Evolutionary conservation across 2,888 invertebrate species (phyloP).

Genomic region (Apotomis capreana): DNA sequence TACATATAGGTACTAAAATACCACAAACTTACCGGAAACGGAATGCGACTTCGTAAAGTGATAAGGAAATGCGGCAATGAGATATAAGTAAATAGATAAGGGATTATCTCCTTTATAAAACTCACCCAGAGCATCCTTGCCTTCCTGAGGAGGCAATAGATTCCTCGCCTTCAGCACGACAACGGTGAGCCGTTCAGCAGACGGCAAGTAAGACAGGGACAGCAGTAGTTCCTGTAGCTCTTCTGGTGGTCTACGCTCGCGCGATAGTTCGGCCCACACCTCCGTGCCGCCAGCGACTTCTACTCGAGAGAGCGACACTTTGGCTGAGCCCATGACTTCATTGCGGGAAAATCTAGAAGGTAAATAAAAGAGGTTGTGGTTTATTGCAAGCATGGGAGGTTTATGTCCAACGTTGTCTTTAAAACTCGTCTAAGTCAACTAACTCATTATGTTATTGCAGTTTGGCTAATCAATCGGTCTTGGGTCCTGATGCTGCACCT

Average conservation of each 20-base stretch:
- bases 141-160: constrained; percentile 87
- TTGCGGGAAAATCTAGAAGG: constrained; percentile 89
- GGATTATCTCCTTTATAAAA: not conserved
- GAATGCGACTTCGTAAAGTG: too few relatives aligned
- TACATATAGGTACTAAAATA: too few relatives aligned
- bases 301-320: constrained; percentile 89
- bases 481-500: too few relatives aligned
- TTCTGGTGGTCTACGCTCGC: constrained; percentile 91
- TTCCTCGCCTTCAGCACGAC: constrained; percentile 93
- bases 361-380: not conserved
- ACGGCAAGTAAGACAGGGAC: constrained; percentile 93
- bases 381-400: too few relatives aligned
- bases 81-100: too few relatives aligned
- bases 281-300: constrained; percentile 90
- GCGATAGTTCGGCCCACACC: constrained; percentile 94
- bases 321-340: constrained; percentile 93
- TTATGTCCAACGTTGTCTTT: too few relatives aligned
- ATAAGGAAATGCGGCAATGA: too few relatives aligned
- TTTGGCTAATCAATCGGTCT: too few relatives aligned
- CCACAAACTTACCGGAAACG: too few relatives aligned
- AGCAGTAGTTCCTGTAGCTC: constrained; percentile 92
- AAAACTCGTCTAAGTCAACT: too few relatives aligned
- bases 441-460: too few relatives aligned
- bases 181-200: constrained; percentile 93
- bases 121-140: constrained; percentile 85